A percentile compares a stretch with the other conserved stretches of the same genome.
These are phyloP conservation scores for Scaeva pyrastri DNA, from an alignment of 2,888 invertebrate species.

Conservation along the genomic window DNA sequence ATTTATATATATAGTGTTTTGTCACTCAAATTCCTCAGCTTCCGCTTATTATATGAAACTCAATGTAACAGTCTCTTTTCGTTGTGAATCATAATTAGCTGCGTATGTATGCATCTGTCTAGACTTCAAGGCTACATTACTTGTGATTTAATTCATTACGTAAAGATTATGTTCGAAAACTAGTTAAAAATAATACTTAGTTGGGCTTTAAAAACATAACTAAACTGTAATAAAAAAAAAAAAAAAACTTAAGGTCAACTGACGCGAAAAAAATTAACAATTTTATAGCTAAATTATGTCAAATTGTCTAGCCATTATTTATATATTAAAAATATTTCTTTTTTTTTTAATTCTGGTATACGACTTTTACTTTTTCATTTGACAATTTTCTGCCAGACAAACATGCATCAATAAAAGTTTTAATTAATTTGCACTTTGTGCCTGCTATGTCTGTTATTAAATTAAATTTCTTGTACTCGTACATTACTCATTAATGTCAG, in stretches of 20 bases:
- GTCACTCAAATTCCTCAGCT: background rate
- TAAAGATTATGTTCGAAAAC: background rate
- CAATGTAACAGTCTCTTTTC: background rate
- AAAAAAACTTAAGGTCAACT: slow-evolving; percentile 9
- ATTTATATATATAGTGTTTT: background rate
- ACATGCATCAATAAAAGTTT: slow-evolving; percentile 35
- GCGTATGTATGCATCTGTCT: background rate
- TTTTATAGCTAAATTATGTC: slow-evolving; percentile 17
- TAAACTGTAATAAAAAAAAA: background rate
- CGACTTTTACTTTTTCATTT: slow-evolving; percentile 1
- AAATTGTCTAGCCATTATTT: background rate
- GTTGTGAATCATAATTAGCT: background rate
- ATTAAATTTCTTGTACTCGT: slow-evolving; percentile 21
- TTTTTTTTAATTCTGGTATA: slow-evolving; percentile 9
- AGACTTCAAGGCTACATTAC: background rate
- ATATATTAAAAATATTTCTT: background rate
- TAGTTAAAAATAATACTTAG: background rate
- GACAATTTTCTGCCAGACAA: background rate
- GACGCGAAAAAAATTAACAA: background rate
- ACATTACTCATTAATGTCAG: slow-evolving; percentile 35
- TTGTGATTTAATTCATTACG: background rate
- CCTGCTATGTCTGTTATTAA: slow-evolving; percentile 16
- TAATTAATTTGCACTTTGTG: slow-evolving; percentile 37
- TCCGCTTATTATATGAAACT: background rate
- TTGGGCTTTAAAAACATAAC: background rate